Base-by-base conservation (phyloP, 2,113 vertebrate genomes). In the Sphyrna mokarran region DNA sequence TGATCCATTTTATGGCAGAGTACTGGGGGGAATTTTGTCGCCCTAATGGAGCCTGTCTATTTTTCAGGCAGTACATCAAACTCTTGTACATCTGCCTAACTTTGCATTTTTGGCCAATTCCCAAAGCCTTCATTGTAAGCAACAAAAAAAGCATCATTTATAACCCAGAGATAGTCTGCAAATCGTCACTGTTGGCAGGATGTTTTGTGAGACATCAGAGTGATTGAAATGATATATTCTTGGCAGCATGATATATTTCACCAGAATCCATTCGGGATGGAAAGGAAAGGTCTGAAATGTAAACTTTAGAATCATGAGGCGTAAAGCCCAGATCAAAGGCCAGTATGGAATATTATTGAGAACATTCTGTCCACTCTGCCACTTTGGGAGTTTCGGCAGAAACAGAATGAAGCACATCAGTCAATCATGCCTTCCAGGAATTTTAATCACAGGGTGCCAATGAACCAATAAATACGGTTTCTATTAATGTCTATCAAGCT, bases 71-170 rank as follows among this genome's bases (percentile, higher is more conserved):
- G 61, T 66, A 66, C 89, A 93, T 93, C 58, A 66, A 93, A 93
- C 89, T 66, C 37, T 91, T 93, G 89, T 93, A 66, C 61, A 93
- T 66, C 61, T 93, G 61, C 89, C 61, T 66, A 68, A 93, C 61
- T 66, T 93, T 40, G 16, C 89, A 93, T 93, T 93, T 70, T 93
- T 66, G 89, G 61, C 89, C 33, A 93, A 66, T 66, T 66, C 61
- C 89, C 89, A 66, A 33, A 93, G n/a, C 2, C 61, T 37, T 93
- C 89, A 66, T 93, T n/a, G 61, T 68, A 37, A 29, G 89, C 63
- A 93, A 93, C 61, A 93, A 93, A 93, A 93, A 66, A 93, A 66
- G 61, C 89, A 91, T 37, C 58, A 91, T 93, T 93, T 93, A 93
- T 93, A 93, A 66, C 89, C 87, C 33, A 93, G 61, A 93, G 89